Percentiles rank a stretch among this genome's conserved stretches.
These are phyloP conservation scores for Rhegmatorhina hoffmannsi DNA, from an alignment of 2,113 vertebrate species.

Conservation along the genomic window DNA sequence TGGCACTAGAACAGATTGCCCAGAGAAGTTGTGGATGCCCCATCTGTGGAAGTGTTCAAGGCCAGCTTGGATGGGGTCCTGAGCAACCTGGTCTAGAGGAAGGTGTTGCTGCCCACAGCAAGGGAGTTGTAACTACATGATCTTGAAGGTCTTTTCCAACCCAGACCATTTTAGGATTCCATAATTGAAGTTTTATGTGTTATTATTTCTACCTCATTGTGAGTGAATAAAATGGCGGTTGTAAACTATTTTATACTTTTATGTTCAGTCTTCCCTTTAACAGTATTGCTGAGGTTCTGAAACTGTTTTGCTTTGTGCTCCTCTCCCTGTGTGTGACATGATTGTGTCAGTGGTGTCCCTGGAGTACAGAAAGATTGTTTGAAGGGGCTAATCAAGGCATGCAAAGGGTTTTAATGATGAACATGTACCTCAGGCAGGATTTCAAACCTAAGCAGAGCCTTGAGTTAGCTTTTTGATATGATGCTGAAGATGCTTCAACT, in stretches of 20 bases:
- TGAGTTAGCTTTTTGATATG: background rate
- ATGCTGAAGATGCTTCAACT: background rate
- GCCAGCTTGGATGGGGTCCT: rapidly evolving
- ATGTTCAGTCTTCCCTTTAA: background rate
- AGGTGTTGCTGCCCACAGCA: background rate
- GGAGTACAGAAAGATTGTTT: background rate
- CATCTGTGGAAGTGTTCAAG: background rate
- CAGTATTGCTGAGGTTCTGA: background rate
- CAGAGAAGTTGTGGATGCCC: background rate
- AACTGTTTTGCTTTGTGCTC: rapidly evolving
- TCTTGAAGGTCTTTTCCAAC: background rate
- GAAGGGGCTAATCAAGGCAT: background rate
- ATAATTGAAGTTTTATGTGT: background rate
- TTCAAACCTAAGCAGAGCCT: background rate
- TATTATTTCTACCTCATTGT: background rate
- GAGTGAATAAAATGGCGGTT: background rate
- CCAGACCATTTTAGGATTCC: background rate
- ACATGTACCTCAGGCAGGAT: background rate
- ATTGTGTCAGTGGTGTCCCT: background rate
- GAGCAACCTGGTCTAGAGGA: background rate
- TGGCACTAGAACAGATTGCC: too few relatives aligned
- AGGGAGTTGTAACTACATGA: too few relatives aligned
- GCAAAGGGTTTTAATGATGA: background rate
- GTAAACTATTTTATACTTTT: background rate
- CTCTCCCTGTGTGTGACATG: rapidly evolving